Base-by-base conservation (phyloP, 2,797 vertebrate genomes). In the Macrochelys suwanniensis region DNA sequence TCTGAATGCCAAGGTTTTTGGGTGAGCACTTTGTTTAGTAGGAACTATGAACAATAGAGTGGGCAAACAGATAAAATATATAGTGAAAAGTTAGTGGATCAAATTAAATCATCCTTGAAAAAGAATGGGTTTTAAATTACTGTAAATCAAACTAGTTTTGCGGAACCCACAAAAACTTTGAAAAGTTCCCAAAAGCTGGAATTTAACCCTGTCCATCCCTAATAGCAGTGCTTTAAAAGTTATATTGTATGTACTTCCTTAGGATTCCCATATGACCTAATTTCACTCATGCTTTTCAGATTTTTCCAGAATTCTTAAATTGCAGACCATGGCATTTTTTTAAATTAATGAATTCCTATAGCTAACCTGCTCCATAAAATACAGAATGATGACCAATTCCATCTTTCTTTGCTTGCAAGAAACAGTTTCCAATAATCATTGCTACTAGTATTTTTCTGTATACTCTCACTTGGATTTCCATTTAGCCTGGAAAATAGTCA, bases 191-290 rank as follows among this genome's bases (percentile, higher is more conserved):
- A 65, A 85, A 91, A 85, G 0, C 54, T 84, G 90, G 11, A 1
- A 4, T 33, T 16, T 50, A 77, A 12, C 61, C 78, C 79, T 91
- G 3, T 37, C 86, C 74, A 23, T 54, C 74, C 25, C 7, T 61
- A 17, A 9, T 6, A 54, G 12, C 28, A 87, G 2, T 1, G 89
- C 80, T 87, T 80, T 26, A 83, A 78, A 87, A 6, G n/a, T 84
- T 26, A 77, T 10, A 26, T 13, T 49, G 2, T 10, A 5, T 0
- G 0, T 49, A 15, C 5, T 77, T 1, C 3, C 13, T 0, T 1
- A 49, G 17, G 7, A 1, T n/a, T 80, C 3, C 0, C 1, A 37
- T 7, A 28, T 47, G 2, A 25, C 23, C 4, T 8, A 47, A 21
- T 26, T 81, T 92, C 23, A 2, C 7, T 4, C 2, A 42, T 37